Evolutionary conservation across 1,140 invertebrate genomes (phyloP), one percentile per base, ranked within the genome.

Genomic region (Scaptomyza graminum): DNA sequence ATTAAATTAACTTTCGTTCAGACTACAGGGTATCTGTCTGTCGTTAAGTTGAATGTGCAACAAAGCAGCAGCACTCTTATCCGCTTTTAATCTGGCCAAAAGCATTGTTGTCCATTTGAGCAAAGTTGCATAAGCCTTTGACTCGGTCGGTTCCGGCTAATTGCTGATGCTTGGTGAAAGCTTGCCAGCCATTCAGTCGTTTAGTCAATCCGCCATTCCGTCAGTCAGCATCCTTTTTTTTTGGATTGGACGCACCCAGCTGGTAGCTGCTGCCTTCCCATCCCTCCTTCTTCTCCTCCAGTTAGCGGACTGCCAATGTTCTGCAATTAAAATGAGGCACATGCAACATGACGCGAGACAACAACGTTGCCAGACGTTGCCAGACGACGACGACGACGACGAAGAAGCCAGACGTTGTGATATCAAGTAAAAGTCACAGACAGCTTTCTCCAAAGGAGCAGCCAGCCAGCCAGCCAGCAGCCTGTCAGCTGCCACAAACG

Each of bases 261-360:
- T 47, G 31, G 39, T 51, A 31, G 25, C 57, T 59, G n/a, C 8
- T 37, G 34, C 9, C 8, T 39, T 39, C 1, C 9, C 11, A 7
- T 12, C 37, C 11, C 37, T 12, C 37, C 3, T 8, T 39, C 9
- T 39, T 22, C 37, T 11, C 11, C 9, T 3, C 31, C 37, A 11
- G 2, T 39, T 22, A 22, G 18, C 12, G 2, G 37, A 2, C 37
- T 52, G 73, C 60, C 76, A 77, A 76, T 83, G 83, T 87, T 87
- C 82, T 87, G 82, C 82, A 87, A 87, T 87, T 87, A 87, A 87
- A 83, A 83, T 88, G 74, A 88, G 83, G 59, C 69, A 49, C 69
- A 72, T 83, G 78, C 80, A 81, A 74, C 79, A 84, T 57, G 55
- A 51, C 37, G 37, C 37, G 37, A 41, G 37, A 12, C 60, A 41